A percentile compares a stretch with the other conserved stretches of the same genome.
Conservation (phyloP, 2,797 vertebrate genomes). For the Tamandua tetradactyla region DNA sequence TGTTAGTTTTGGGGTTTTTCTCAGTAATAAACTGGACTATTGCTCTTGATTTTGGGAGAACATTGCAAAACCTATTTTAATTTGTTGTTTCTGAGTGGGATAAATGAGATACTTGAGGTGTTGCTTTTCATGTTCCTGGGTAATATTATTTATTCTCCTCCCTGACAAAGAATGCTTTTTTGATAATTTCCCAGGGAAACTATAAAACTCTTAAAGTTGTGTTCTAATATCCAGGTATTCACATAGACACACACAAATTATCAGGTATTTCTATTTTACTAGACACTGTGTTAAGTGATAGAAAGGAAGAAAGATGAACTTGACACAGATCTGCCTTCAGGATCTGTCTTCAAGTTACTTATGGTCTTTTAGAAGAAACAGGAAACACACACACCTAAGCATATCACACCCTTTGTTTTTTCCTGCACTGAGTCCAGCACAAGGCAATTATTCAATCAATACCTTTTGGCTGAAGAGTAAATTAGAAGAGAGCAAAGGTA, state of each 20-base stretch:
- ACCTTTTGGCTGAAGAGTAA: neutral
- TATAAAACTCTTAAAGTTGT: neutral
- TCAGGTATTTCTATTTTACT: neutral
- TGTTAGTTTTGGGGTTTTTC: neutral
- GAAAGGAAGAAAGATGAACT: neutral
- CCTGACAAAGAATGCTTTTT: neutral
- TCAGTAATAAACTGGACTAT: neutral
- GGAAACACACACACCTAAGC: rapidly evolving
- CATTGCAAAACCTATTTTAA: neutral
- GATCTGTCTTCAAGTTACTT: neutral
- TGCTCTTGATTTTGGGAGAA: neutral
- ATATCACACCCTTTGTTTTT: neutral
- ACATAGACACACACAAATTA: neutral
- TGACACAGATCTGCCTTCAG: neutral
- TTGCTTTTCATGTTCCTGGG: neutral
- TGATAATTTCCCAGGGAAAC: constrained; percentile 4
- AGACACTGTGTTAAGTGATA: neutral
- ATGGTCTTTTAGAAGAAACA: neutral
- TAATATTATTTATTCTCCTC: neutral
- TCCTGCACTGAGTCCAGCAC: neutral
- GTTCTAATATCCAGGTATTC: neutral
- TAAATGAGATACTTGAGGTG: neutral
- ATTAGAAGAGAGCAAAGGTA: neutral
- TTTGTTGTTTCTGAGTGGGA: constrained; percentile 16
- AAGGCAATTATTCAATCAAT: neutral